phyloP scores from a whole-genome alignment of 2,113 vertebrate genomes.

The Alouatta palliata region DNA sequence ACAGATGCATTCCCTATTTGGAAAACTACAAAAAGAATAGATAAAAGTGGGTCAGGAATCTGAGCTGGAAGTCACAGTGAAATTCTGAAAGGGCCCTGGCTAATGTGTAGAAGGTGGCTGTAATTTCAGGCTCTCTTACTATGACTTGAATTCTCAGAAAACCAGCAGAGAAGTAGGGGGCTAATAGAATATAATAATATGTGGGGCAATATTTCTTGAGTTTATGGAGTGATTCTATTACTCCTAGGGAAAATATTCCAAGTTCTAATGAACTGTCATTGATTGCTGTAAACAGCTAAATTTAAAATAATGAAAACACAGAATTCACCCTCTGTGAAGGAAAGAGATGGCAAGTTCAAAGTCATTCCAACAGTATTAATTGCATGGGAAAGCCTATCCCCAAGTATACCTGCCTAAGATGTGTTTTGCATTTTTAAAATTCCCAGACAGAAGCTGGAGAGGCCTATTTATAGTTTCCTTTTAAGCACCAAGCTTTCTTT shows the following conservation, averaged over 20 bases:
- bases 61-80: neutral
- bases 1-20: neutral
- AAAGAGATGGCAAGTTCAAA: neutral
- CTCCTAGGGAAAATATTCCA: neutral
- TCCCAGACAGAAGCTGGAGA: fast-evolving
- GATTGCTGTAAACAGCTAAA: neutral
- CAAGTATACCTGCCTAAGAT: fast-evolving
- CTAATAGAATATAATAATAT: no score
- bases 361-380: fast-evolving
- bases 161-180: fast-evolving
- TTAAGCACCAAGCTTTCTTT: neutral
- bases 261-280: neutral
- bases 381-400: neutral
- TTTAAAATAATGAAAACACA: neutral
- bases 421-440: neutral
- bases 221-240: neutral
- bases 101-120: neutral
- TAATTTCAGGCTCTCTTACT: neutral
- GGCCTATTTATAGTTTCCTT: neutral
- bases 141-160: neutral
- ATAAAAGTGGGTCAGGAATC: fast-evolving
- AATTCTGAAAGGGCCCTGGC: neutral
- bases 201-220: fast-evolving
- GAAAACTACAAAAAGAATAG: neutral
- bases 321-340: neutral